phyloP scores from a whole-genome alignment of 2,797 vertebrate genomes.

The Eidolon dupreanum region DNA sequence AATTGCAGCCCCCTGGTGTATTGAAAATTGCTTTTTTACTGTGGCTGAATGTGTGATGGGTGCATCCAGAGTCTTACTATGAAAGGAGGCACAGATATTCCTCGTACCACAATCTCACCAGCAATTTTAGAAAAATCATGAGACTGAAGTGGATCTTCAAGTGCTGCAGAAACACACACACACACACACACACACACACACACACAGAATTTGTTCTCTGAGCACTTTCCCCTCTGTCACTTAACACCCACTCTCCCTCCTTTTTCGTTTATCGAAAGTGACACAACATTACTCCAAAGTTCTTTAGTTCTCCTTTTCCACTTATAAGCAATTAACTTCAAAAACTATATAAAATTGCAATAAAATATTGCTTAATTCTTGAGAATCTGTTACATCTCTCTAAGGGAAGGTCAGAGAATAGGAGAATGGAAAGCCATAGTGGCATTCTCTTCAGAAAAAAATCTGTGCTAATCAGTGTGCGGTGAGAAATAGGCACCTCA shows the following conservation, averaged over 20 bases:
- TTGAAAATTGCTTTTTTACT: constrained; percentile 60
- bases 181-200: background rate
- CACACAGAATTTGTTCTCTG: background rate
- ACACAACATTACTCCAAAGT: background rate
- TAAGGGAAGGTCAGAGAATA: background rate
- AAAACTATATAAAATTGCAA: constrained; percentile 45
- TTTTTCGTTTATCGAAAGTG: constrained; percentile 28
- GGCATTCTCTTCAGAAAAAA: constrained; percentile 50
- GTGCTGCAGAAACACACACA: background rate
- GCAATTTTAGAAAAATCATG: constrained; percentile 34
- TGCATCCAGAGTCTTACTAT: background rate
- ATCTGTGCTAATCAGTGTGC: background rate
- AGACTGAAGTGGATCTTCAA: constrained; percentile 8
- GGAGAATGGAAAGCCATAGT: background rate
- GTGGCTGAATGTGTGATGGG: background rate
- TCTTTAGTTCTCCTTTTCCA: constrained; percentile 19
- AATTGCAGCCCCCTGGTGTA: background rate
- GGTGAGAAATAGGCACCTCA: background rate
- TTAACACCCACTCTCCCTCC: background rate
- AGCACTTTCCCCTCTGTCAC: background rate
- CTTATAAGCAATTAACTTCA: constrained; percentile 57
- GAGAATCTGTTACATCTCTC: constrained; percentile 6
- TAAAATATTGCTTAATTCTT: constrained; percentile 32
- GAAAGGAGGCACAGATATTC: background rate
- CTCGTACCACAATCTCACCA: background rate